Evolutionary conservation across 1,140 invertebrate genomes (phyloP).

Genomic region (Trinorchestia longiramus): DNA sequence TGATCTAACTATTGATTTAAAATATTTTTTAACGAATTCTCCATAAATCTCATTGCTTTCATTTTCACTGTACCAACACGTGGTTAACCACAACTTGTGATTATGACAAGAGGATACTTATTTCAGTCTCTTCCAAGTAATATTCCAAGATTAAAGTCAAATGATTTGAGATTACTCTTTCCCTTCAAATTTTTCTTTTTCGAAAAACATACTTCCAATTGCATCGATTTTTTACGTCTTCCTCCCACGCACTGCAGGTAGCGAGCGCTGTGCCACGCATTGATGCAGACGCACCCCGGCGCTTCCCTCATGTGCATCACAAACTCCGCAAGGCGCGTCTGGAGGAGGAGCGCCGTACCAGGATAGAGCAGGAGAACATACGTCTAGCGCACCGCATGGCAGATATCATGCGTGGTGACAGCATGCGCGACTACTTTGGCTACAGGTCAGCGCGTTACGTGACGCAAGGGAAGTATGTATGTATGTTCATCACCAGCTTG

Average conservation of each 20-base stretch:
- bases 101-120: neutral
- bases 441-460: neutral
- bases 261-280: slow-evolving; percentile 62
- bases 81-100: too few species aligned
- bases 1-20: too few species aligned
- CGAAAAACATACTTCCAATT: neutral
- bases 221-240: neutral
- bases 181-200: neutral
- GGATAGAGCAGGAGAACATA: slow-evolving; percentile 65
- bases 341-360: slow-evolving; percentile 61
- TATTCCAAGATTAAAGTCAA: neutral
- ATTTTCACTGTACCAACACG: too few species aligned
- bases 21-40: too few species aligned
- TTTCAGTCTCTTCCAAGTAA: neutral
- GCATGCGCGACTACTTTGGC: slow-evolving; percentile 60
- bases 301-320: slow-evolving; percentile 61
- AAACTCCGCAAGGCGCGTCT: slow-evolving; percentile 63
- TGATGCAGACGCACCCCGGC: slow-evolving; percentile 59
- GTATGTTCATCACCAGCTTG: too few species aligned
- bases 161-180: neutral
- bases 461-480: neutral
- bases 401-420: slow-evolving; percentile 64
- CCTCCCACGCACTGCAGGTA: slow-evolving; percentile 52
- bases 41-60: too few species aligned
- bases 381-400: slow-evolving; percentile 65